These are phyloP conservation scores for Diplazon laetatorius DNA, from an alignment of 2,888 invertebrate genomes.

Conservation along the genomic window DNA sequence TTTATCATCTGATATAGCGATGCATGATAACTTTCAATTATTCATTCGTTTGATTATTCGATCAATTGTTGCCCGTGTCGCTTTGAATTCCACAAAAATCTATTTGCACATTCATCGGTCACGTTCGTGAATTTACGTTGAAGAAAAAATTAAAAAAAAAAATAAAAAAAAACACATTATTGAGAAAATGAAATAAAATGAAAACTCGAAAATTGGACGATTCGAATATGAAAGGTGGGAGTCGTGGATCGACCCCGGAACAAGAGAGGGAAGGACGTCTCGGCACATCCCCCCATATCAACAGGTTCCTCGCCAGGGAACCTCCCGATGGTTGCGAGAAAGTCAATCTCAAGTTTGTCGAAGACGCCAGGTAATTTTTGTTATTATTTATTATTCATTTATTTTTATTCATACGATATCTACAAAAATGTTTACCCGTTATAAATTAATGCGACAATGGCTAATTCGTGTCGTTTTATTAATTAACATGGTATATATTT, in stretches of 20 bases:
- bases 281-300: slow-evolving; percentile 93
- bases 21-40: slow-evolving; percentile 1
- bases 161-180: too few species aligned
- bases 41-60: too few species aligned
- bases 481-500: too few species aligned
- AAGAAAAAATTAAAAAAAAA: slow-evolving; percentile 23
- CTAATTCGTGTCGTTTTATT: background rate
- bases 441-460: too few species aligned
- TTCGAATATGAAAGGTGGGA: slow-evolving; percentile 86
- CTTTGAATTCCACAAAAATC: slow-evolving; percentile 7
- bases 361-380: slow-evolving; percentile 84
- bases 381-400: too few species aligned
- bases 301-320: slow-evolving; percentile 92
- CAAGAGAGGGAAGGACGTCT: slow-evolving; percentile 87
- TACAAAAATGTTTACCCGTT: too few species aligned
- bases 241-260: slow-evolving; percentile 90
- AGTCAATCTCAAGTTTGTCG: slow-evolving; percentile 88
- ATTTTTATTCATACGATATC: too few species aligned
- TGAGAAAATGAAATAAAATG: slow-evolving; percentile 28
- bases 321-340: slow-evolving; percentile 96
- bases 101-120: background rate
- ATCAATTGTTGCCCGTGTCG: slow-evolving; percentile 21
- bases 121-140: slow-evolving; percentile 16
- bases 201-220: slow-evolving; percentile 35
- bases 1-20: background rate